phyloP scores from a whole-genome alignment of 2,888 invertebrate species.

The Eurytoma adleriae region DNA sequence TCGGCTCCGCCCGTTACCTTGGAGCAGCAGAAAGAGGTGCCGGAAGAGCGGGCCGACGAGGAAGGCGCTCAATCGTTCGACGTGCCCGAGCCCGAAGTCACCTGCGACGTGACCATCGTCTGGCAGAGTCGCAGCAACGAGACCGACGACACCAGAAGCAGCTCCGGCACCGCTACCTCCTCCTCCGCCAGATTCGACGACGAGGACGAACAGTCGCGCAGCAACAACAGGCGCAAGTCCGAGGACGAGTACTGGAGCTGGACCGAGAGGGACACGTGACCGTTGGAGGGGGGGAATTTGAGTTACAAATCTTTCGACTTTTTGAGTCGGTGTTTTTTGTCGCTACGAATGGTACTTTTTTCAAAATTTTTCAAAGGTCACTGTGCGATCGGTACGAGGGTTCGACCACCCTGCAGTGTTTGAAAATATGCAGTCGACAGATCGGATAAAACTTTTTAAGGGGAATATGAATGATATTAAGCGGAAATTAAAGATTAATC shows the following conservation, averaged over 20 bases:
- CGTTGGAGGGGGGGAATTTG: slow-evolving; percentile 43
- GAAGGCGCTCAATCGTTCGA: slow-evolving; percentile 30
- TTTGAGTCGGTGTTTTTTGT: too few species aligned
- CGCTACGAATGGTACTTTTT: too few species aligned
- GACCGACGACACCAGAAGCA: slow-evolving; percentile 61
- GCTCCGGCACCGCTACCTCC: slow-evolving; percentile 58
- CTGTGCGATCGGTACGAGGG: too few species aligned
- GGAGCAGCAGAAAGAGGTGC: slow-evolving; percentile 51
- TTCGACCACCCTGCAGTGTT: too few species aligned
- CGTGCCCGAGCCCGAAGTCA: slow-evolving; percentile 27
- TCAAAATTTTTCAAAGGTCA: too few species aligned
- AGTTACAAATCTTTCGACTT: neutral
- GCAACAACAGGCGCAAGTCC: slow-evolving; percentile 60
- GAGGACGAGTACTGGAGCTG: slow-evolving; percentile 66
- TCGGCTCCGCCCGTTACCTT: neutral
- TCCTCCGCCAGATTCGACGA: slow-evolving; percentile 62
- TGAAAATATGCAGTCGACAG: too few species aligned
- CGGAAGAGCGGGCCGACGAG: slow-evolving; percentile 44
- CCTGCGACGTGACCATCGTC: slow-evolving; percentile 53
- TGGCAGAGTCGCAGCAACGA: slow-evolving; percentile 60
- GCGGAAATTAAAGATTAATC: too few species aligned
- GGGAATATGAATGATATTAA: too few species aligned
- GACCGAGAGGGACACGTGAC: slow-evolving; percentile 69
- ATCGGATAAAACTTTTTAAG: too few species aligned
- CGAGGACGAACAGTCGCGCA: slow-evolving; percentile 59